Base-by-base conservation (phyloP, 1,140 invertebrate genomes). In the Listronotus bonariensis region DNA sequence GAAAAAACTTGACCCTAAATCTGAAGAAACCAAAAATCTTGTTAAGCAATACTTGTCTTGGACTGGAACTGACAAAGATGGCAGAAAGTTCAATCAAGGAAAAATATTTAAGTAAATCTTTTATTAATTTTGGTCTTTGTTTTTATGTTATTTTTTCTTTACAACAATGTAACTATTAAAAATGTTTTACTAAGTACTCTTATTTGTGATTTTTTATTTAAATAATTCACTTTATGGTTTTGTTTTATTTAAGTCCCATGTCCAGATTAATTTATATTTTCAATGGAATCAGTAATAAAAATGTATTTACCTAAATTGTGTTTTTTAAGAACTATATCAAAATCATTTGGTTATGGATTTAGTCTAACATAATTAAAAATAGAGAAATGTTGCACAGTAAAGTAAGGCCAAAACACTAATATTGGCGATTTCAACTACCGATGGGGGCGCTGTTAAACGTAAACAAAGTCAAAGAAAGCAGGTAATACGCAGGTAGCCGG, bases 1-100 rank as follows among this genome's bases (percentile, higher is more conserved):
- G 98, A 94, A 86, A 70, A 99, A 99, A 82, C 82, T 99, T 42
- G 92, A 99, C 80, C 84, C 93, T 41, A 82, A 84, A 56, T 85
- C 83, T 49, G 86, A 88, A 68, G 88, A 93, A 74, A 96, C 93
- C 48, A 99, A 97, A 83, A 87, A 92, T 72, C 77, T 97, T 41
- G 93, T 99, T 9, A 83, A 91, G 67, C 89, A 97, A 76, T 99
- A 99, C 81, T 91, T 99, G 77, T 87, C 89, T 11, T 98, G 95
- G 96, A 84, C 86, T 73, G 96, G 93, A 46, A 82, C 83, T 56
- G 93, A 98, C 76, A 94, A 93, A 78, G 80, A 88, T 62, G 93
- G 95, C 59, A 89, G 95, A 73, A 88, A 92, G 79, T 97, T 98
- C 84, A 98, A 97, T 81, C 92, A 99, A 85, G 97, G 97, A 80